Percentiles rank a stretch among this genome's conserved stretches.
These are phyloP conservation scores for Vannuccia rotundouncinata DNA, from an alignment of 2,888 invertebrate genomes.

Conservation along the genomic window DNA sequence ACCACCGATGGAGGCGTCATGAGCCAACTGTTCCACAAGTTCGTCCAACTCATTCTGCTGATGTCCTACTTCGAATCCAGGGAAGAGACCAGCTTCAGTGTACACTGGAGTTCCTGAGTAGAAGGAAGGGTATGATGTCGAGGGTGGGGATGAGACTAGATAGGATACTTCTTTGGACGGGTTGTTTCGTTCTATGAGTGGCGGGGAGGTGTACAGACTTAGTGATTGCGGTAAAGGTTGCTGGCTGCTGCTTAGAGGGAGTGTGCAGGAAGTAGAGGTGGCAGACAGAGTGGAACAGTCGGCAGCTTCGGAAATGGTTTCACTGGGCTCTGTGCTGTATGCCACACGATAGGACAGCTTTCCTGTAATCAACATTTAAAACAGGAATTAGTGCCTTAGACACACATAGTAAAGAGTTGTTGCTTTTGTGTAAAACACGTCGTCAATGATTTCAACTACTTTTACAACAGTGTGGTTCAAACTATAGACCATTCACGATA, in stretches of 20 bases:
- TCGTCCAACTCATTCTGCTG: slow-evolving; percentile 26
- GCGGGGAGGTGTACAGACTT: background rate
- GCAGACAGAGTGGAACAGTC: background rate
- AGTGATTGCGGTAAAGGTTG: too few species aligned
- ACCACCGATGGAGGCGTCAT: background rate
- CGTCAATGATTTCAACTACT: too few species aligned
- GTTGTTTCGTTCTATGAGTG: background rate
- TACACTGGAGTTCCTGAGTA: background rate
- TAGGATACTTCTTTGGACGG: background rate
- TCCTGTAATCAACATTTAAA: slow-evolving; percentile 5
- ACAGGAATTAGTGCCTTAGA: too few species aligned
- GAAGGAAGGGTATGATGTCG: background rate
- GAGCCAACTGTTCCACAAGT: slow-evolving; percentile 22
- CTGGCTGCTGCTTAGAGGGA: background rate
- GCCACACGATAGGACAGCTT: slow-evolving; percentile 37
- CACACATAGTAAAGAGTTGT: too few species aligned
- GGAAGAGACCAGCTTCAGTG: background rate
- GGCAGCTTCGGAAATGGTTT: background rate
- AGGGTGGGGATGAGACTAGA: slow-evolving; percentile 12
- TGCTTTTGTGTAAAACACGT: too few species aligned
- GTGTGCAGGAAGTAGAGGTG: background rate
- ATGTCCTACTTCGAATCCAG: background rate
- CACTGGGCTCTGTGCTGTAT: slow-evolving; percentile 37
- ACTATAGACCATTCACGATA: too few species aligned
- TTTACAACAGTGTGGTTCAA: too few species aligned